phyloP scores from a whole-genome alignment of 1,140 invertebrate genomes.

The Lysiphlebus fabarum region DNA sequence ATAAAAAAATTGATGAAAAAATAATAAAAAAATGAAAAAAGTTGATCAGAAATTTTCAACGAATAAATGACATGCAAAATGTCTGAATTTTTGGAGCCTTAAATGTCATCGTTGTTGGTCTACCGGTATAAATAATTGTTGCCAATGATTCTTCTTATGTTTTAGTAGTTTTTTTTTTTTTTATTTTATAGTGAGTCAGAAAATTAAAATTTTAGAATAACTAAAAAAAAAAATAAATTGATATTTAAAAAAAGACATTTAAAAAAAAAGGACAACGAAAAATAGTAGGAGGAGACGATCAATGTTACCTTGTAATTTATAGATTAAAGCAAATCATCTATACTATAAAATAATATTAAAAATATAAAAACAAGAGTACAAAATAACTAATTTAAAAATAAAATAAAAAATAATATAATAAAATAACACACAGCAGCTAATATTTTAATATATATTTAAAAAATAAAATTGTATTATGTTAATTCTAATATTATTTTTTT shows the following conservation, averaged over 20 bases:
- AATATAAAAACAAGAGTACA: slow-evolving; percentile 6
- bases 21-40: no score
- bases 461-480: slow-evolving; percentile 40
- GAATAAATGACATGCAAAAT: background rate
- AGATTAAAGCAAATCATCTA: slow-evolving; percentile 43
- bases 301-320: slow-evolving; percentile 48
- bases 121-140: slow-evolving; percentile 48
- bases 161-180: no score
- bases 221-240: slow-evolving; percentile 9
- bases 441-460: slow-evolving; percentile 24
- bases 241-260: background rate
- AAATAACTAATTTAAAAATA: slow-evolving; percentile 1
- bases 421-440: slow-evolving; percentile 1
- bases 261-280: background rate
- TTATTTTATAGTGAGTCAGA: slow-evolving; percentile 35
- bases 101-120: slow-evolving; percentile 50
- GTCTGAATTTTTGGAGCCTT: slow-evolving; percentile 30
- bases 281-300: slow-evolving; percentile 32
- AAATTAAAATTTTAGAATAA: slow-evolving; percentile 9
- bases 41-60: no score
- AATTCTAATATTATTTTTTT: slow-evolving; percentile 28
- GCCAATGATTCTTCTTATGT: slow-evolving; percentile 16
- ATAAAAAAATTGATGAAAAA: no score
- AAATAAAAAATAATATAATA: slow-evolving; percentile 10
- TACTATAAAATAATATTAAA: slow-evolving; percentile 9